Evolutionary conservation across 2,888 invertebrate species (phyloP), one percentile per base, ranked within the genome.

Genomic region (Alloplasta piceator): DNA sequence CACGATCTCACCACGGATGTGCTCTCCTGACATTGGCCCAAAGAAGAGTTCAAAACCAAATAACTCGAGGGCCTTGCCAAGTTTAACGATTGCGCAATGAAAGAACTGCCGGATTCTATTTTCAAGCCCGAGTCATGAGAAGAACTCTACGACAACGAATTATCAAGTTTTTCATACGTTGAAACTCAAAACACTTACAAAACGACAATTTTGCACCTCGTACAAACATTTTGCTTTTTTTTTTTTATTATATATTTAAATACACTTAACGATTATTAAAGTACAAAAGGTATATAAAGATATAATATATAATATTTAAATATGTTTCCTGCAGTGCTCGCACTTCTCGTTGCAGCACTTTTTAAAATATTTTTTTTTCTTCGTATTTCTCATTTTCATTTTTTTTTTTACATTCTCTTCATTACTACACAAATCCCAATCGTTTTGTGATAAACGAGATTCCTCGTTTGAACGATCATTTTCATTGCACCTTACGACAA

Each of bases 21-120:
- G 46, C 68, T 10, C 9, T 41, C 56, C 67, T 82, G 84, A 83
- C 85, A 85, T 86, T 86, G 84, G 83, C 86, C 80, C 88, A 85
- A 84, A 85, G n/a, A n/a, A n/a, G 83, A 86, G 88, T 78, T 84
- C 83, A 85, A 85, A 89, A 86, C 82, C 85, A 84, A 83, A 86
- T 82, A 78, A 39, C 52, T 81, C 64, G 61, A 9, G 60, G 71
- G 52, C 46, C 67, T 82, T 86, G 90, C 89, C 89, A 90, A 89
- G 82, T 85, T 26, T 52, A 68, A 68, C 50, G n/a, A 83, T 85
- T 84, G 82, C 79, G 66, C 73, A 70, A 74, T 66, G 16, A 16
- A 6, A 7, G 38, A 78, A 36, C 52, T 50, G 14, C 26, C 55
- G 64, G 7, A 70, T 70, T 70, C 81, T 81, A 81, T 81, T 81